Conservation (phyloP, 1,140 invertebrate species). For the Zaprionus inermis region DNA sequence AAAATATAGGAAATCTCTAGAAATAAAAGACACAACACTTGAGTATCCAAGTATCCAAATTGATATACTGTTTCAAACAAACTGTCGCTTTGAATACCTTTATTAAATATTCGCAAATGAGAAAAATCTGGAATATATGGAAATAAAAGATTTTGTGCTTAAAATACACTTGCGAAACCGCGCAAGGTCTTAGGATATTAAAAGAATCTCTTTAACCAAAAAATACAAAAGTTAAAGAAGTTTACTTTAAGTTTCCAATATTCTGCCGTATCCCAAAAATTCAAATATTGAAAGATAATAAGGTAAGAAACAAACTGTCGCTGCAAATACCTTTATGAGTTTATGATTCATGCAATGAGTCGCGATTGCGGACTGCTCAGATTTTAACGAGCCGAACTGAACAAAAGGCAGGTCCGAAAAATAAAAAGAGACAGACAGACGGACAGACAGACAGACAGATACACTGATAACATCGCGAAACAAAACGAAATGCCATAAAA, state of each 20-base stretch:
- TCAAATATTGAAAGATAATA: conserved; percentile 4
- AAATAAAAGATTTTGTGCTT: too few relatives aligned
- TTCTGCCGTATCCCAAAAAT: neutral
- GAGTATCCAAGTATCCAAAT: too few relatives aligned
- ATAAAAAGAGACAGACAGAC: conserved; percentile 21
- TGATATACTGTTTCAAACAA: too few relatives aligned
- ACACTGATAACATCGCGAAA: conserved; percentile 61
- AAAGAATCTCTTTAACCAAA: too few relatives aligned
- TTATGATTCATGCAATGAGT: conserved; percentile 53
- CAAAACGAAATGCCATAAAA: conserved; percentile 71
- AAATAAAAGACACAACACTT: neutral
- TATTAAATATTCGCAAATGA: too few relatives aligned
- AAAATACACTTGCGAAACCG: too few relatives aligned
- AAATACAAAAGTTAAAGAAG: too few relatives aligned
- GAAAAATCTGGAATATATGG: too few relatives aligned
- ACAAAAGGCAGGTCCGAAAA: conserved; percentile 32
- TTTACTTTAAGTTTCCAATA: neutral
- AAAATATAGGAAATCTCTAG: neutral
- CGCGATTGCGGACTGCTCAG: conserved; percentile 31
- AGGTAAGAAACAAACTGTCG: conserved; percentile 10
- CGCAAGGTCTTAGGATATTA: too few relatives aligned
- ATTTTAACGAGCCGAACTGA: conserved; percentile 62
- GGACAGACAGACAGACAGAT: conserved; percentile 3
- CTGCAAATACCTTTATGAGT: conserved; percentile 30
- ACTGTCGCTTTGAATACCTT: too few relatives aligned